phyloP scores from a whole-genome alignment of 1,140 invertebrate species.

The Diachasma alloeum region DNA sequence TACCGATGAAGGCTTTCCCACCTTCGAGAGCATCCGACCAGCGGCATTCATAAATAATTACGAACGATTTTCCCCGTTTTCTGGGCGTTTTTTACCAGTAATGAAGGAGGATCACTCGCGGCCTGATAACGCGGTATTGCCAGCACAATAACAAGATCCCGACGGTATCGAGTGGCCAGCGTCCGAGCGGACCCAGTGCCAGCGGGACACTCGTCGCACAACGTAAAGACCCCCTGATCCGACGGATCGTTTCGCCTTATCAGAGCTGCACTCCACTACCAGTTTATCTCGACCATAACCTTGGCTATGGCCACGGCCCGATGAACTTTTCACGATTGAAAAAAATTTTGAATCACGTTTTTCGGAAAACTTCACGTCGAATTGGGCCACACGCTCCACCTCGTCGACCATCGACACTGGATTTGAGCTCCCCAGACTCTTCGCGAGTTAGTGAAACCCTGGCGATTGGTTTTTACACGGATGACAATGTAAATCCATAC shows the following conservation, averaged over 20 bases:
- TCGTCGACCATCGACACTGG: background rate
- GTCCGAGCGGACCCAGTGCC: slow-evolving; percentile 40
- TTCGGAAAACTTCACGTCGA: background rate
- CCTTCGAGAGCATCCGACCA: too few relatives aligned
- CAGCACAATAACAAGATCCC: background rate
- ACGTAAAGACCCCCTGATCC: background rate
- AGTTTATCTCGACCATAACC: slow-evolving; percentile 58
- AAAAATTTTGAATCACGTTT: background rate
- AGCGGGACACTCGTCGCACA: slow-evolving; percentile 37
- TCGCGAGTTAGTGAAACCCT: background rate
- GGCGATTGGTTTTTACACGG: slow-evolving; percentile 55
- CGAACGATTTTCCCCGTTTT: too few relatives aligned
- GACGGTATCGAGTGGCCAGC: slow-evolving; percentile 22
- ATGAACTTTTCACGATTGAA: background rate
- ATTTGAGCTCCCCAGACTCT: background rate
- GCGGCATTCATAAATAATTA: too few relatives aligned
- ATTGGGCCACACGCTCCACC: background rate
- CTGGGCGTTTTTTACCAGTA: too few relatives aligned
- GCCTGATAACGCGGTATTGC: background rate
- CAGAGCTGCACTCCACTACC: slow-evolving; percentile 34
- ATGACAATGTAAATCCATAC: slow-evolving; percentile 58
- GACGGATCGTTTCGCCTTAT: slow-evolving; percentile 43
- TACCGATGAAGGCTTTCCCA: background rate
- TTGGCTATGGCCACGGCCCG: slow-evolving; percentile 33
- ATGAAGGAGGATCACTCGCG: too few relatives aligned